Evolutionary conservation across 2,113 vertebrate species (phyloP).

Genomic region (Zosterops japonicus): DNA sequence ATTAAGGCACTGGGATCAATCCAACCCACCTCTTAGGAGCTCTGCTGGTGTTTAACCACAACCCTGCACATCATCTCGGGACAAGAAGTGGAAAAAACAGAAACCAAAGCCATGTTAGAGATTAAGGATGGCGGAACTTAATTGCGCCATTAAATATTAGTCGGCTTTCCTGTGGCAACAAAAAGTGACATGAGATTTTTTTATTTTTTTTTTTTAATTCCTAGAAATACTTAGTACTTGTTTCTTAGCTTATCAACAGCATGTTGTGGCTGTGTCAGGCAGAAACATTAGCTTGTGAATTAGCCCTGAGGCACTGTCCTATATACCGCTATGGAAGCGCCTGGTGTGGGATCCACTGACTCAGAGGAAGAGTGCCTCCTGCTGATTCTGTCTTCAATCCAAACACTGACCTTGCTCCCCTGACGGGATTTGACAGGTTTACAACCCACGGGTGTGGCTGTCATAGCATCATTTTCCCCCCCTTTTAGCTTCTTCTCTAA

Average conservation of each 20-base stretch:
- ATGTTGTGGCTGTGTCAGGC: slow-evolving; percentile 55
- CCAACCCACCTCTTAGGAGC: background rate
- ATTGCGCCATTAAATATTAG: background rate
- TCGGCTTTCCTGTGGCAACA: background rate
- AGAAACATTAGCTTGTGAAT: slow-evolving; percentile 57
- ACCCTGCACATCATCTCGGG: background rate
- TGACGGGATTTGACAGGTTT: slow-evolving; percentile 54
- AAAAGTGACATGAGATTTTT: background rate
- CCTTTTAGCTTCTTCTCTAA: slow-evolving; percentile 49
- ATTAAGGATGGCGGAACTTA: background rate
- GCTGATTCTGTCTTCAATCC: slow-evolving; percentile 56
- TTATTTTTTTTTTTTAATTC: slow-evolving; percentile 25
- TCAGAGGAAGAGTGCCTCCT: slow-evolving; percentile 68
- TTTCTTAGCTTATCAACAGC: slow-evolving; percentile 63
- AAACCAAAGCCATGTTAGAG: background rate
- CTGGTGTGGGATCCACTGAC: slow-evolving; percentile 51
- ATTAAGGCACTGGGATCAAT: background rate
- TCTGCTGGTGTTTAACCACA: background rate
- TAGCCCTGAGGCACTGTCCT: slow-evolving; percentile 60
- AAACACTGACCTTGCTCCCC: slow-evolving; percentile 14
- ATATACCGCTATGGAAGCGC: background rate
- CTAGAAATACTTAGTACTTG: slow-evolving; percentile 54
- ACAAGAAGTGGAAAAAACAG: background rate
- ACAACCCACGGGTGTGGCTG: slow-evolving; percentile 60
- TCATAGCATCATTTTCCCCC: slow-evolving; percentile 46